These are phyloP conservation scores for Hirtodrosophila confusa DNA, from an alignment of 2,888 invertebrate species.

Conservation along the genomic window DNA sequence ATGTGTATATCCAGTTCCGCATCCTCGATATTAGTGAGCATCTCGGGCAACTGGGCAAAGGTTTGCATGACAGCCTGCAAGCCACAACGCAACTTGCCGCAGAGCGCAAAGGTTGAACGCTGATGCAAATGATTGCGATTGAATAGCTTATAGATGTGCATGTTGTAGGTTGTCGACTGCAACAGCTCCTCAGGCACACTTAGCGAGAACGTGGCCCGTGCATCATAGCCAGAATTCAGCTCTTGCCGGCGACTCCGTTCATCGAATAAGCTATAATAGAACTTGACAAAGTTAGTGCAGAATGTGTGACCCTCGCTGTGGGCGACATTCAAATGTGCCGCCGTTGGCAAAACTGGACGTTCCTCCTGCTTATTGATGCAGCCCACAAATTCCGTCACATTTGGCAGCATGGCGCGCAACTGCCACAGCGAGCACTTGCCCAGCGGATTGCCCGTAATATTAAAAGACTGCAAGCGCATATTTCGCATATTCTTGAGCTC, in stretches of 20 bases:
- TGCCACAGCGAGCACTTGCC: constrained; percentile 4
- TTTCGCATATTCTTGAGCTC: constrained; percentile 28
- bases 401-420: constrained; percentile 22
- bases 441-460: constrained; percentile 31
- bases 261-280: constrained; percentile 30
- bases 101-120: constrained; percentile 6
- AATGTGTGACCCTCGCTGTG: background rate
- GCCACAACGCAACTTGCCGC: constrained; percentile 26
- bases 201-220: constrained; percentile 29
- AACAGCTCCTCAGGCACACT: constrained; percentile 11
- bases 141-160: no score
- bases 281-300: constrained; percentile 5
- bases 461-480: constrained; percentile 7
- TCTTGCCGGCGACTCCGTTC: background rate
- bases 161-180: background rate
- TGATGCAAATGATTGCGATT: constrained; percentile 11
- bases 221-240: constrained; percentile 18
- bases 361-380: background rate
- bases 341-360: no score
- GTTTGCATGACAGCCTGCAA: constrained; percentile 1
- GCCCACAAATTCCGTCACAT: constrained; percentile 3
- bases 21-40: constrained; percentile 1
- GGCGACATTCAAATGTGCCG: no score
- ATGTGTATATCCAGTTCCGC: constrained; percentile 3
- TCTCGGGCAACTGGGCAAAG: constrained; percentile 29